phyloP scores from a whole-genome alignment of 2,888 invertebrate species.

The Microdon myrmicae region DNA sequence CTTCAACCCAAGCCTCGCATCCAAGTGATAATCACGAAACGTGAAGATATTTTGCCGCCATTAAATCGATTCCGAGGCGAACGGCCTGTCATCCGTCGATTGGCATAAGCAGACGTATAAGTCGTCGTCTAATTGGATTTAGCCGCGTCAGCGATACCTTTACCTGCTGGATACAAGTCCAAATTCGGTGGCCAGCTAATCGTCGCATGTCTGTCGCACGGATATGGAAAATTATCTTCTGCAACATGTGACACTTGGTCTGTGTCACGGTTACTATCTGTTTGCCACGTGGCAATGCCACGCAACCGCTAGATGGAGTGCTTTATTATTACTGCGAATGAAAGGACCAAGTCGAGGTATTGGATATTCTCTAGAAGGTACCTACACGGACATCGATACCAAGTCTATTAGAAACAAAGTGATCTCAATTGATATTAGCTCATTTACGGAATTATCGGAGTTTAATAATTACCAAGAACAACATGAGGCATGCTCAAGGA shows the following conservation, averaged over 20 bases:
- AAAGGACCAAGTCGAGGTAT: conserved; percentile 41
- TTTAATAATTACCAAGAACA: conserved; percentile 33
- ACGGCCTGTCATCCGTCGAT: conserved; percentile 17
- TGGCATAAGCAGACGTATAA: conserved; percentile 1
- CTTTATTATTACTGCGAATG: conserved; percentile 40
- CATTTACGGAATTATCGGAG: conserved; percentile 46
- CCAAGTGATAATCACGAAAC: conserved; percentile 54
- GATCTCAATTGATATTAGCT: conserved; percentile 43
- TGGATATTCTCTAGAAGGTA: conserved; percentile 4
- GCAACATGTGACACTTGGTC: conserved; percentile 16
- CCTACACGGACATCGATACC: not conserved
- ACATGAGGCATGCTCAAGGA: conserved; percentile 14
- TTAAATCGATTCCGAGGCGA: conserved; percentile 53
- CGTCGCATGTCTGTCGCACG: conserved; percentile 19
- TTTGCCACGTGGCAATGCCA: not conserved
- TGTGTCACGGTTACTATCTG: conserved; percentile 1
- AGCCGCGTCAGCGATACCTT: too few species aligned
- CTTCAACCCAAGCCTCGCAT: conserved; percentile 45
- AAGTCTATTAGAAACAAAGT: conserved; percentile 22
- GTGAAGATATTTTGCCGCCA: conserved; percentile 57
- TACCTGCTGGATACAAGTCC: too few species aligned
- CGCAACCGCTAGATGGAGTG: conserved; percentile 4
- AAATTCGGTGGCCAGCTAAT: conserved; percentile 26
- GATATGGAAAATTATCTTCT: conserved; percentile 37
- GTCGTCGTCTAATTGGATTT: conserved; percentile 13